Evolutionary conservation across 2,797 vertebrate genomes (phyloP), one percentile per base, ranked within the genome.

Genomic region (Myotis pilosus): DNA sequence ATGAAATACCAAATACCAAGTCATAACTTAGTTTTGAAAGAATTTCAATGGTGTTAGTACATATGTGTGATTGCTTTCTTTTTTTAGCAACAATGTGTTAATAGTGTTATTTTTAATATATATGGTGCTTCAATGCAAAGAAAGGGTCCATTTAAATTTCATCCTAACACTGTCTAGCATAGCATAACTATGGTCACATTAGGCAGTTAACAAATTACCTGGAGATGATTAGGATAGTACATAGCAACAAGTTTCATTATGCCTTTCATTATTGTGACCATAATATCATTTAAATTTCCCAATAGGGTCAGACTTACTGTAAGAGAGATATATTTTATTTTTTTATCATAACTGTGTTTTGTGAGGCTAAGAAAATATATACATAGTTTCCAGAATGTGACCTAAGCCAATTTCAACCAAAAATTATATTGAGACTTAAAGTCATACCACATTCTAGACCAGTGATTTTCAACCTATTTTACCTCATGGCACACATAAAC

Each of bases 211-310:
- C 11, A 88, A 83, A 76, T 86, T 15, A 86, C 60, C 30, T 93
- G 20, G 69, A 87, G 13, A 75, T 75, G 22, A 62, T 78, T 66
- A 89, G 4, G 28, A 49, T 91, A 86, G 83, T 89, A 30, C 4
- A 30, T 75, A 55, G 41, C 7, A 82, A 78, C 2, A 78, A 51
- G n/a, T 28, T 64, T 33, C 22, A 60, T 55, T 57, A 74, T 74
- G 33, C 16, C 22, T 89, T 93, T 89, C 5, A 89, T 75, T 38
- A 53, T 6, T 75, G 3, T 72, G 20, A 51, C 53, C 90, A 1
- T 57, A 47, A 69, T 64, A 51, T 51, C 12, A 91, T 91, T 94
- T 90, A 64, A 64, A 87, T 64, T 96, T 90, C 74, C 47, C 28
- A 82, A 36, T 5, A 64, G 11, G 8, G 1, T 57, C 3, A 87